A percentile compares a stretch with the other conserved stretches of the same genome.
Conservation (phyloP, 2,888 invertebrate species). For the Caenorhabditis sp. region DNA sequence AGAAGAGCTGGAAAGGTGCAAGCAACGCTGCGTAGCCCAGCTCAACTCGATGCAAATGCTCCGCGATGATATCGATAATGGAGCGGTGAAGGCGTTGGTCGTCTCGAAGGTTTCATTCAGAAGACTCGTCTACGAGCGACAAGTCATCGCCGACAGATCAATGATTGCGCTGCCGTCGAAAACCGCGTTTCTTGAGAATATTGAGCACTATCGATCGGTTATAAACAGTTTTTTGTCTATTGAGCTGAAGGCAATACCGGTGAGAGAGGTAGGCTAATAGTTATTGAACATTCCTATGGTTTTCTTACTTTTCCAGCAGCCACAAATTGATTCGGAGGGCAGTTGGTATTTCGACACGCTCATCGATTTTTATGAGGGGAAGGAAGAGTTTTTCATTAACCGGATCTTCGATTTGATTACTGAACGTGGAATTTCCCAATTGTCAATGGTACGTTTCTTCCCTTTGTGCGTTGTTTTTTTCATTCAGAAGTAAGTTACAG, state of each 20-base stretch:
- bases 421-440: background rate
- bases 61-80: conserved; percentile 50
- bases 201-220: conserved; percentile 38
- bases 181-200: conserved; percentile 8
- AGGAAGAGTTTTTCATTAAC: conserved; percentile 1
- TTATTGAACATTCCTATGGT: too few species aligned
- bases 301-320: conserved; percentile 24
- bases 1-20: conserved; percentile 16
- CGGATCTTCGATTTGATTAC: conserved; percentile 12
- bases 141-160: background rate
- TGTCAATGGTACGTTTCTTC: conserved; percentile 19
- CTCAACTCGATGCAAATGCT: conserved; percentile 57
- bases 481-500: too few species aligned
- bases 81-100: conserved; percentile 43
- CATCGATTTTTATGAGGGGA: background rate
- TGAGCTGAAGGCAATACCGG: conserved; percentile 33
- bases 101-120: conserved; percentile 43
- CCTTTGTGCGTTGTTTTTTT: background rate
- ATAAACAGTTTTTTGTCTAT: conserved; percentile 7
- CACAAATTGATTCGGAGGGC: conserved; percentile 14
- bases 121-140: conserved; percentile 42
- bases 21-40: conserved; percentile 29
- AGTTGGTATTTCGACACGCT: conserved; percentile 33
- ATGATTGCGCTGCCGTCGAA: background rate
- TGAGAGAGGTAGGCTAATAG: background rate